These are phyloP conservation scores for Cynoglossus semilaevis DNA, from an alignment of 2,113 vertebrate species.

Conservation along the genomic window DNA sequence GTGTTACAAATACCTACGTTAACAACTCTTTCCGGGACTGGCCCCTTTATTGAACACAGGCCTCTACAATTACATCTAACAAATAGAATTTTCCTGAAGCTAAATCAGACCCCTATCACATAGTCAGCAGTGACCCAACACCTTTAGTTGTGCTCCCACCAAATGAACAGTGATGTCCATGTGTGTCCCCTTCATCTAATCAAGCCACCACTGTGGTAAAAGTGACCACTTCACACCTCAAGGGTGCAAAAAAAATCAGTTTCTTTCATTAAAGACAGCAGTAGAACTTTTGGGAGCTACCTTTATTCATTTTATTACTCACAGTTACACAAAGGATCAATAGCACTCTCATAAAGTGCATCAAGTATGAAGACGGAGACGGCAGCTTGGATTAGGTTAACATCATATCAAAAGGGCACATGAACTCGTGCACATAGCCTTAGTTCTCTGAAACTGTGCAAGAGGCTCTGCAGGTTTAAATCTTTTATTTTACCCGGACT, in stretches of 20 bases:
- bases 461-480: background rate
- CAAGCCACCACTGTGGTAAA: no score
- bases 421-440: no score
- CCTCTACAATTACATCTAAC: constrained; percentile 27
- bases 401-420: background rate
- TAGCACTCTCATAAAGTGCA: background rate
- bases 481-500: background rate
- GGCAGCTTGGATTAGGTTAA: background rate
- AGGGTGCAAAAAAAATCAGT: no score
- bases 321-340: background rate
- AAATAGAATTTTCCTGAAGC: constrained; percentile 10
- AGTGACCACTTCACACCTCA: no score
- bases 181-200: no score
- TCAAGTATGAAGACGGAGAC: background rate
- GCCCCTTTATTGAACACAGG: constrained; percentile 19
- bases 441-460: no score
- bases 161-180: no score
- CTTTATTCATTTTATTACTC: background rate
- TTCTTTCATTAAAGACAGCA: no score
- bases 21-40: constrained; percentile 8
- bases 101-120: no score
- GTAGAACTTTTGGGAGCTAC: background rate
- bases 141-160: no score
- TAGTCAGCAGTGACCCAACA: no score
- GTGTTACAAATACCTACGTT: constrained; percentile 14